phyloP scores from a whole-genome alignment of 2,888 invertebrate species.

The Chromoteleia sp. region DNA sequence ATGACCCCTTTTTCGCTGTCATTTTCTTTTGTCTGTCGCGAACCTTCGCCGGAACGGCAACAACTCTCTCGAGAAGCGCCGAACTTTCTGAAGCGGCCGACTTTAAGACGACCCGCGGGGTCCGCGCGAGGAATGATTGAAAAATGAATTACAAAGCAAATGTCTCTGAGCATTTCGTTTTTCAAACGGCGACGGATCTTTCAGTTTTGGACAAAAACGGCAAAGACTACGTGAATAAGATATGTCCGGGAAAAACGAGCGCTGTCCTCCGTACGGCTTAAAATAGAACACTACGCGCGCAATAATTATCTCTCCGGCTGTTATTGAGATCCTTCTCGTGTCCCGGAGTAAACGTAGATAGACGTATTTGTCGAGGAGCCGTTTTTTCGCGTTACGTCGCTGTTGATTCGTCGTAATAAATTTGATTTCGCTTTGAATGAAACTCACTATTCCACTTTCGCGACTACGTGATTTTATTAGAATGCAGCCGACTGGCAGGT shows the following conservation, averaged over 20 bases:
- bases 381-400: too few species aligned
- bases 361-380: too few species aligned
- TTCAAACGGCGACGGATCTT: conserved; percentile 22
- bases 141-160: conserved; percentile 61
- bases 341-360: too few species aligned
- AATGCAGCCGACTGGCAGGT: background rate
- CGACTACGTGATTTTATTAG: conserved; percentile 6
- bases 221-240: conserved; percentile 25
- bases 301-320: too few species aligned
- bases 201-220: background rate
- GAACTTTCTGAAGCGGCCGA: conserved; percentile 45
- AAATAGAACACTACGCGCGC: too few species aligned
- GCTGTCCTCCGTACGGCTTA: too few species aligned
- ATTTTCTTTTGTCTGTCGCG: conserved; percentile 15
- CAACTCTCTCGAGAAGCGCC: conserved; percentile 25
- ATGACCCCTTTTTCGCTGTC: conserved; percentile 36
- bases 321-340: too few species aligned
- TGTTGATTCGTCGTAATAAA: background rate
- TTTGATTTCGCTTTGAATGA: background rate
- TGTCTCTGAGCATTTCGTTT: conserved; percentile 42
- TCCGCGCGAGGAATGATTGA: conserved; percentile 46
- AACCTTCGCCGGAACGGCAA: conserved; percentile 16
- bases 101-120: conserved; percentile 53
- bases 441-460: background rate
- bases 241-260: background rate